Evolutionary conservation across 2,113 vertebrate genomes (phyloP).

Genomic region (Plecturocebus donacophilus): DNA sequence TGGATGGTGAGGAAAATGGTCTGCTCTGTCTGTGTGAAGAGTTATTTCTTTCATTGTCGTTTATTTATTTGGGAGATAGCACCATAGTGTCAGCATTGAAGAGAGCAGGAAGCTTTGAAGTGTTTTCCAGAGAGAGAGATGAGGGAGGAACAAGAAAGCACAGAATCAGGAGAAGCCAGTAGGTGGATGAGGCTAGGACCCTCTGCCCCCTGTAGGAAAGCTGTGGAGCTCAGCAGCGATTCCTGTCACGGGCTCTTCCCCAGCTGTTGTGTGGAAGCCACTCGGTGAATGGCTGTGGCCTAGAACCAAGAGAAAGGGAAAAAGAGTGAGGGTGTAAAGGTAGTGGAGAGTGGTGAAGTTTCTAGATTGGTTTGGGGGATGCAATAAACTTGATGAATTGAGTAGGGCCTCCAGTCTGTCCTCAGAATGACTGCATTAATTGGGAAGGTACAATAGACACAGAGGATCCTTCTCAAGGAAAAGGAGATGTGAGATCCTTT

Average conservation of each 20-base stretch:
- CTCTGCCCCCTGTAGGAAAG: not conserved
- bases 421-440: not conserved
- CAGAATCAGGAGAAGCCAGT: not conserved
- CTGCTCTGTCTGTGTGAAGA: not conserved
- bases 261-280: not conserved
- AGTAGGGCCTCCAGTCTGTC: not conserved
- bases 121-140: not conserved
- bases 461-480: not conserved
- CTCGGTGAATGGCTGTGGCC: not conserved
- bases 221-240: not conserved
- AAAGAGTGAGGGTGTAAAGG: not conserved
- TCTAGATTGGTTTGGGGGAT: not conserved
- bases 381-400: not conserved
- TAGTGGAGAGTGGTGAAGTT: not conserved
- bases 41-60: not conserved
- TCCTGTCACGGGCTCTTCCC: fast-evolving
- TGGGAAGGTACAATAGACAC: not conserved
- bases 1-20: not conserved
- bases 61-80: not conserved
- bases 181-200: too few relatives aligned
- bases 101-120: too few relatives aligned
- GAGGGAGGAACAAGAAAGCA: not conserved
- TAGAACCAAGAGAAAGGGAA: not conserved
- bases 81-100: not conserved
- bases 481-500: not conserved